phyloP scores from a whole-genome alignment of 2,888 invertebrate genomes.

The Digitonthophagus gazella region DNA sequence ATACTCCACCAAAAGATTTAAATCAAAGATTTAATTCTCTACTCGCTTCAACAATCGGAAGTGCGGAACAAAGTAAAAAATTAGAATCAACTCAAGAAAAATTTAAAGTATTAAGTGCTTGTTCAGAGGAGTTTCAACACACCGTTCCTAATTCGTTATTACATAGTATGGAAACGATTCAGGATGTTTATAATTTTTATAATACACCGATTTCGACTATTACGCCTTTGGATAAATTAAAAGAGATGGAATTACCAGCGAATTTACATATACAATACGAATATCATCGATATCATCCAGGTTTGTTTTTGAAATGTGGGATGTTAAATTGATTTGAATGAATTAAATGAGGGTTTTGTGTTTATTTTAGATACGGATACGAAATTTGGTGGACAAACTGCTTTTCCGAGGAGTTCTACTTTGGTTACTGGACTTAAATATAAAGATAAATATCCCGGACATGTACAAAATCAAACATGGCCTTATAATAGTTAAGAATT shows the following conservation, averaged over 20 bases:
- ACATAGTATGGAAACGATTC: constrained; percentile 72
- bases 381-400: constrained; percentile 72
- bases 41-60: constrained; percentile 56
- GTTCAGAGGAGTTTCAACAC: constrained; percentile 71
- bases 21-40: constrained; percentile 61
- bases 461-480: constrained; percentile 62
- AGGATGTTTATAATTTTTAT: constrained; percentile 72
- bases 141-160: constrained; percentile 79
- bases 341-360: background rate
- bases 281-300: constrained; percentile 80
- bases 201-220: constrained; percentile 65
- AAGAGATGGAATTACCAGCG: constrained; percentile 72
- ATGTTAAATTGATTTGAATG: too few relatives aligned
- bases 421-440: constrained; percentile 80
- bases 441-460: constrained; percentile 77
- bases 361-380: constrained; percentile 62
- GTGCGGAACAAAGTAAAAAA: constrained; percentile 48
- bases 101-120: constrained; percentile 65
- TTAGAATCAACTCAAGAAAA: constrained; percentile 58
- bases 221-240: constrained; percentile 73
- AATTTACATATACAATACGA: constrained; percentile 84
- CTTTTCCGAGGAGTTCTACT: constrained; percentile 82
- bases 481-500: constrained; percentile 47
- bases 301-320: constrained; percentile 48
- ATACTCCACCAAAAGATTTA: constrained; percentile 68